phyloP scores from a whole-genome alignment of 53 echinoderm and acorn worm genomes.

The Antedon mediterranea region DNA sequence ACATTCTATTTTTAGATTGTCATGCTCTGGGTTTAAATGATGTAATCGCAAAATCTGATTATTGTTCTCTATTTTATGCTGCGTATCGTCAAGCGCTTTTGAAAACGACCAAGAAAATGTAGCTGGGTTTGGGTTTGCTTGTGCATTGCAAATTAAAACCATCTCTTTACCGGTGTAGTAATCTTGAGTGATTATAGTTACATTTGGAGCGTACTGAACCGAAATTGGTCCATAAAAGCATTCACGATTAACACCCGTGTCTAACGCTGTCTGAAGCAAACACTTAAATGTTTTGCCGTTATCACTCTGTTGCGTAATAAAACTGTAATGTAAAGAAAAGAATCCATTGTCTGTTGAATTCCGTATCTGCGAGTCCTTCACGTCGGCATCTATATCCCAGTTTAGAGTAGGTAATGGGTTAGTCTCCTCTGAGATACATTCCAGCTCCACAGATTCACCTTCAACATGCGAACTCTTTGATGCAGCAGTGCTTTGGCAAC shows the following conservation, averaged over 20 bases:
- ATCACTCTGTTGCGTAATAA: not conserved
- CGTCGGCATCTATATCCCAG: not conserved
- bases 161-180: not conserved
- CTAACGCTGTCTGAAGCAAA: not conserved
- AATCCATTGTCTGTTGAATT: not conserved
- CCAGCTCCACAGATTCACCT: not conserved
- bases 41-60: not conserved
- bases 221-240: not conserved
- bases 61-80: not conserved
- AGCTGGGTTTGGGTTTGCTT: not conserved
- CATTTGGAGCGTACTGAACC: not conserved
- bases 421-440: not conserved
- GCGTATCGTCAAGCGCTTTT: not conserved
- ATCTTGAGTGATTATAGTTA: not conserved
- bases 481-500: not conserved
- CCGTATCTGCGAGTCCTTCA: not conserved
- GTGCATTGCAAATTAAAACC: not conserved
- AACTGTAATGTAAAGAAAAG: not conserved
- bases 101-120: not conserved
- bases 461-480: not conserved
- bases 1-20: not conserved
- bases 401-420: not conserved
- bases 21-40: not conserved
- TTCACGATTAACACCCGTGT: not conserved
- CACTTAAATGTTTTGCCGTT: not conserved